Percentiles rank a stretch among this genome's conserved stretches.
phyloP scores from a whole-genome alignment of 92 coral and sea anemone genomes.

The Montipora capitata region DNA sequence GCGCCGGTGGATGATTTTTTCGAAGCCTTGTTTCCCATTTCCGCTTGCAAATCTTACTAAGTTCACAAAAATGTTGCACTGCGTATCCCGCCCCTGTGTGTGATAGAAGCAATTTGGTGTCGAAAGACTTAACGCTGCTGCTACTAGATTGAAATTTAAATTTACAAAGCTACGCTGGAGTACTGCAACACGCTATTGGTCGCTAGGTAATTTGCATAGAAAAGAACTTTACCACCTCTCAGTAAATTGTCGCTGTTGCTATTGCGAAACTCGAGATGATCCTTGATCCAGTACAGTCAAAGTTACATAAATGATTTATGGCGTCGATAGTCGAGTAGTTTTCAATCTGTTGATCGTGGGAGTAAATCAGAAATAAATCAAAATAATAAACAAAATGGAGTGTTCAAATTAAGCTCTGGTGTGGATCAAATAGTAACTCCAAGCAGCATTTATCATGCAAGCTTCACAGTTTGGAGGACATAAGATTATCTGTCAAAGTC shows the following conservation, averaged over 20 bases:
- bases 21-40: conserved; percentile 50
- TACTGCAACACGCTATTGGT: conserved; percentile 71
- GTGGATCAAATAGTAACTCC: neutral
- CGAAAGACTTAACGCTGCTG: conserved; percentile 19
- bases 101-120: neutral
- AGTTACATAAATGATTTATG: conserved; percentile 43
- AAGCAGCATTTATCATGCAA: neutral
- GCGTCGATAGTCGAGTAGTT: conserved; percentile 14
- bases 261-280: conserved; percentile 29
- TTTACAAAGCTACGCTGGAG: conserved; percentile 11
- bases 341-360: conserved; percentile 26
- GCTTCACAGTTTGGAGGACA: neutral
- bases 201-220: conserved; percentile 79
- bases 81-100: conserved; percentile 22
- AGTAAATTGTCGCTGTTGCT: conserved; percentile 23
- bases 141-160: conserved; percentile 34
- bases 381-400: neutral
- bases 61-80: neutral
- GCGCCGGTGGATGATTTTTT: conserved; percentile 17
- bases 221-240: conserved; percentile 38
- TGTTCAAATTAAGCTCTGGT: neutral
- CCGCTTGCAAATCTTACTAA: neutral
- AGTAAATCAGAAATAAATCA: conserved; percentile 5
- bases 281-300: conserved; percentile 5
- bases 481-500: neutral